Evolutionary conservation across 2,797 vertebrate genomes (phyloP).

Genomic region (Tachyglossus aculeatus): DNA sequence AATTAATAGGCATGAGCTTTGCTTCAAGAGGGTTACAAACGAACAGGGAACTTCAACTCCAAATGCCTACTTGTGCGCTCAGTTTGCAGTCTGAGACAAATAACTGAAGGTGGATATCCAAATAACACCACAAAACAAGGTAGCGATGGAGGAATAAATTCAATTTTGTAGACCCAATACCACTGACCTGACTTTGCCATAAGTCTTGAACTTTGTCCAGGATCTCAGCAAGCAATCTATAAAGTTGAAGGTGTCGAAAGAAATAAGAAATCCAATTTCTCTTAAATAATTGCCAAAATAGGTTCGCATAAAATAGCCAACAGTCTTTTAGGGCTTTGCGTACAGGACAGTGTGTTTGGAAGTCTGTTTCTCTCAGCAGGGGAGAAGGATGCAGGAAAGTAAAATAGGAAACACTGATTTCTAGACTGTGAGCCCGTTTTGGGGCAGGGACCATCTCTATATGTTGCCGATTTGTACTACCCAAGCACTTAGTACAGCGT

Average conservation of each 20-base stretch:
- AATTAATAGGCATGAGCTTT: too few species aligned
- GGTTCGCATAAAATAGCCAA: accelerated
- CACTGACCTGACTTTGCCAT: not conserved
- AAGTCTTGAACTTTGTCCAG: constrained; percentile 4
- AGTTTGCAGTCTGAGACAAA: too few species aligned
- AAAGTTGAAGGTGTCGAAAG: not conserved
- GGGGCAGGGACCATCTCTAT: not conserved
- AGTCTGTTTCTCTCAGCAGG: constrained; percentile 11
- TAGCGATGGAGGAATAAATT: not conserved
- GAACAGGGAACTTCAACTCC: too few species aligned
- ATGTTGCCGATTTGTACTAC: too few species aligned
- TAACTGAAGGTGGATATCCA: too few species aligned
- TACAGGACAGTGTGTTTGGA: not conserved
- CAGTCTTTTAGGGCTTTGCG: not conserved
- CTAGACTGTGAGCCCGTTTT: too few species aligned
- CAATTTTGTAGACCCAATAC: not conserved
- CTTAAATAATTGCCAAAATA: not conserved
- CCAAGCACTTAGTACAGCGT: too few species aligned
- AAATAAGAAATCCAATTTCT: not conserved
- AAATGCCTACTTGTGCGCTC: too few species aligned
- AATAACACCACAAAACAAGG: too few species aligned
- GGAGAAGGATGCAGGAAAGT: constrained; percentile 1
- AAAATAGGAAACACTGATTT: not conserved
- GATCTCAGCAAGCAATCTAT: not conserved
- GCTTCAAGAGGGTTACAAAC: too few species aligned